Conservation (phyloP, 2,888 invertebrate genomes). For the Drosophila algonquin region DNA sequence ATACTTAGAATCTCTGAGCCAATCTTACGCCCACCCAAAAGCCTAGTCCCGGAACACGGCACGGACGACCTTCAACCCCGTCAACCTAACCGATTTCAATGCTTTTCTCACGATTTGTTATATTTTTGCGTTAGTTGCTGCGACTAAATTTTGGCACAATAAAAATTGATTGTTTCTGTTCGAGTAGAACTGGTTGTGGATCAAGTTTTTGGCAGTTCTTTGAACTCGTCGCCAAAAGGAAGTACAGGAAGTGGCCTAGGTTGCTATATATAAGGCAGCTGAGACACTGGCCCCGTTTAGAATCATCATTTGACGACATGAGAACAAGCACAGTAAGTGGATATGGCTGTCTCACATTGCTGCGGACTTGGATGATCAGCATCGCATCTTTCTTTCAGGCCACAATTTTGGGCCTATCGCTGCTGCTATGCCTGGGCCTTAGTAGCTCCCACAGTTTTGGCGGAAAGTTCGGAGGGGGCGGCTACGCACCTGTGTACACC, state of each 20-base stretch:
- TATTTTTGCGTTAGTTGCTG: constrained; percentile 59
- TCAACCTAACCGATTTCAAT: constrained; percentile 66
- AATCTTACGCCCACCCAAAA: constrained; percentile 57
- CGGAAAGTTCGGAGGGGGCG: constrained; percentile 70
- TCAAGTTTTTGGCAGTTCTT: constrained; percentile 57
- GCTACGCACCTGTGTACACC: constrained; percentile 48
- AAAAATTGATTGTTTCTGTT: constrained; percentile 32
- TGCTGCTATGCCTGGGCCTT: constrained; percentile 43
- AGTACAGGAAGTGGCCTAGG: constrained; percentile 62
- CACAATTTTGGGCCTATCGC: constrained; percentile 9
- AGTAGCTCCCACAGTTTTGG: constrained; percentile 62
- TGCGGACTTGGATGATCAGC: not conserved
- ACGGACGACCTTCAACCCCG: constrained; percentile 68
- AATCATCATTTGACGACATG: constrained; percentile 53
- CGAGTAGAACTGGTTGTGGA: constrained; percentile 56
- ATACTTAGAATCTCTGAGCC: constrained; percentile 54
- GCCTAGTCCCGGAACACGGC: constrained; percentile 53
- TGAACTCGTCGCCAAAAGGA: constrained; percentile 67
- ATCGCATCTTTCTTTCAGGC: constrained; percentile 37
- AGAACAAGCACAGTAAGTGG: constrained; percentile 52
- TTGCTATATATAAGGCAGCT: constrained; percentile 60
- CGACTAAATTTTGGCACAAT: constrained; percentile 56
- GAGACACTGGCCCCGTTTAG: constrained; percentile 43
- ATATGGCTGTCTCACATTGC: constrained; percentile 5
- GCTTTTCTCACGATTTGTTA: constrained; percentile 66